Percentiles rank a stretch among this genome's conserved stretches.
phyloP scores from a whole-genome alignment of 2,797 vertebrate species.

The Octomys mimax region DNA sequence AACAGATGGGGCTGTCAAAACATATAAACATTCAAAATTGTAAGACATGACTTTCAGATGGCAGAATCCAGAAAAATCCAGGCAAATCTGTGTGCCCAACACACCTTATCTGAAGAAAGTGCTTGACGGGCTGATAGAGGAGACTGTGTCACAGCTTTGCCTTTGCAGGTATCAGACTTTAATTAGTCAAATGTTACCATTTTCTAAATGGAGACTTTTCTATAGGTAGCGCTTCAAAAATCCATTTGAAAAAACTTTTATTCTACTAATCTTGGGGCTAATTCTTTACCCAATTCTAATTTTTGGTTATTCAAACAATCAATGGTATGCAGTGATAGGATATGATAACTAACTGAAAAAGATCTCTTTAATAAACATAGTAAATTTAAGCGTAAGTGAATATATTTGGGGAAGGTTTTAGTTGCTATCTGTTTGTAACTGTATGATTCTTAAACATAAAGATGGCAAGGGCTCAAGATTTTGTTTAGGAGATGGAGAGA shows the following conservation, averaged over 20 bases:
- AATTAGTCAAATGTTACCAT: slow-evolving; percentile 68
- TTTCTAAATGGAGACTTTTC: slow-evolving; percentile 53
- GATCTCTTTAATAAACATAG: neutral
- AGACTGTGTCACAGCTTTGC: neutral
- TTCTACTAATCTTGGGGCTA: slow-evolving; percentile 12
- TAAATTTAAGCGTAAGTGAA: slow-evolving; percentile 47
- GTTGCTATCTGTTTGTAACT: neutral
- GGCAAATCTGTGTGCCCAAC: slow-evolving; percentile 71
- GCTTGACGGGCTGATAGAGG: slow-evolving; percentile 50
- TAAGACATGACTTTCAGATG: slow-evolving; percentile 74
- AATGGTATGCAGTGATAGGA: neutral
- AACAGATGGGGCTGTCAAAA: slow-evolving; percentile 80
- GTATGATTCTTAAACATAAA: neutral
- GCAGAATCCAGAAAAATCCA: slow-evolving; percentile 76
- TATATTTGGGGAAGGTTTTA: neutral
- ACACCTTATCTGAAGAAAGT: slow-evolving; percentile 67
- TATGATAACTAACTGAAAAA: neutral
- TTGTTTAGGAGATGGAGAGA: neutral
- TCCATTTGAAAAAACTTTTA: slow-evolving; percentile 21
- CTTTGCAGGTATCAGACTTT: slow-evolving; percentile 59
- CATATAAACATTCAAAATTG: slow-evolving; percentile 68
- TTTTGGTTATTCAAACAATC: neutral
- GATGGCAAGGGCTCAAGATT: neutral
- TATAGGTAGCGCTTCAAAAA: slow-evolving; percentile 23
- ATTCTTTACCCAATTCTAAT: slow-evolving; percentile 5